Evolutionary conservation across 2,888 invertebrate genomes (phyloP).

Genomic region (Neria commutata): DNA sequence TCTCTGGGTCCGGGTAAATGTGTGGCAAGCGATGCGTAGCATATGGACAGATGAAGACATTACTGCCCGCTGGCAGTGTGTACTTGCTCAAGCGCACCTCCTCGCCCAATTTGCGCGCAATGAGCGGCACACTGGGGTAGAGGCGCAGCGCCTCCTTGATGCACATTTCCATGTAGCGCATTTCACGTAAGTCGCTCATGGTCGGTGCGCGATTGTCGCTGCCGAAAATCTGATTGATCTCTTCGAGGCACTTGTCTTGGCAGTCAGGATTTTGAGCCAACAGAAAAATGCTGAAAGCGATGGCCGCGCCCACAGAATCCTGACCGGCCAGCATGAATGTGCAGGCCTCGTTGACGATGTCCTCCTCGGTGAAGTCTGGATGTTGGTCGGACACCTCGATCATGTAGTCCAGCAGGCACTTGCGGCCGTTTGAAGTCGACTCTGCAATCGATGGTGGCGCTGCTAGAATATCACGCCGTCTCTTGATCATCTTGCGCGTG

Average conservation of each 20-base stretch:
- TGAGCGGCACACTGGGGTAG: conserved; percentile 61
- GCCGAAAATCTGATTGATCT: conserved; percentile 63
- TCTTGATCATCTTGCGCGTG: conserved; percentile 61
- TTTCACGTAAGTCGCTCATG: conserved; percentile 67
- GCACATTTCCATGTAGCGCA: conserved; percentile 73
- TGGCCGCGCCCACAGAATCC: conserved; percentile 67
- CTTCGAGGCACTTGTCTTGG: conserved; percentile 63
- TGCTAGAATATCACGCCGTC: conserved; percentile 48
- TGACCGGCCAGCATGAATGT: conserved; percentile 72
- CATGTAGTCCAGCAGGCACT: conserved; percentile 65
- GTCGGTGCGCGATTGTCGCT: conserved; percentile 61
- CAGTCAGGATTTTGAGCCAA: conserved; percentile 65
- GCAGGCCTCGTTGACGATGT: conserved; percentile 67
- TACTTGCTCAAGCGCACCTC: conserved; percentile 61
- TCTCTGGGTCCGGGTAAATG: conserved; percentile 66
- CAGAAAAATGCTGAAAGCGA: conserved; percentile 66
- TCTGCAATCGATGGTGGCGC: conserved; percentile 31
- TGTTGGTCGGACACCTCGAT: conserved; percentile 64
- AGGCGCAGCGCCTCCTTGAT: conserved; percentile 71
- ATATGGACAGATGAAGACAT: conserved; percentile 66
- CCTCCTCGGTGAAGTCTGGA: conserved; percentile 65
- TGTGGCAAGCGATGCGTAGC: conserved; percentile 66
- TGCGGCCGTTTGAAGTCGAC: conserved; percentile 38
- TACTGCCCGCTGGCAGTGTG: conserved; percentile 65
- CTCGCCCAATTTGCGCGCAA: conserved; percentile 58